phyloP scores from a whole-genome alignment of 2,888 invertebrate genomes.

The Caenorhabditis parvicauda region DNA sequence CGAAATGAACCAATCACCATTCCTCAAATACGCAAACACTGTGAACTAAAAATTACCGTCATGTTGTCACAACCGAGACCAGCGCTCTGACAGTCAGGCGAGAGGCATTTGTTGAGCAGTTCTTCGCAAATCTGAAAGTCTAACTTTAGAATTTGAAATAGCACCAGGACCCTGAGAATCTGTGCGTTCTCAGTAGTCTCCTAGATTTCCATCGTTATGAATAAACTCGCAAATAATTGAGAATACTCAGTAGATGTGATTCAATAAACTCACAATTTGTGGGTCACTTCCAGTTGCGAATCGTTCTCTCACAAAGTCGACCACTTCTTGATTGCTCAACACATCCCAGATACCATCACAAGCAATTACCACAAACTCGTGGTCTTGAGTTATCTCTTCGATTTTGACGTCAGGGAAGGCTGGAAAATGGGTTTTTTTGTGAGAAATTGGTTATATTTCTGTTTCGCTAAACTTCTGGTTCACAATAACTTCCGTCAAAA shows the following conservation, averaged over 20 bases:
- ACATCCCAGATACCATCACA: slow-evolving; percentile 99
- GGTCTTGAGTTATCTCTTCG: slow-evolving; percentile 78
- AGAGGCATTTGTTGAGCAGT: slow-evolving; percentile 87
- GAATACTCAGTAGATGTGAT: background rate
- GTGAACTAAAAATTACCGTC: slow-evolving; percentile 71
- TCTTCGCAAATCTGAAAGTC: slow-evolving; percentile 80
- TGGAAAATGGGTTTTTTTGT: too few species aligned
- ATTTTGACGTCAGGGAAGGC: slow-evolving; percentile 89
- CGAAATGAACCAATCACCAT: too few species aligned
- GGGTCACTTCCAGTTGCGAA: slow-evolving; percentile 82
- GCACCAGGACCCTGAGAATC: background rate
- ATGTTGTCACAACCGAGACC: slow-evolving; percentile 96
- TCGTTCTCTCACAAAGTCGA: slow-evolving; percentile 82
- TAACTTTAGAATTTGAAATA: background rate
- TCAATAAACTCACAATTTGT: slow-evolving; percentile 70
- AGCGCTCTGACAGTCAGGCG: slow-evolving; percentile 93
- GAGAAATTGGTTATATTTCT: too few species aligned
- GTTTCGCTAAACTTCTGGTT: too few species aligned
- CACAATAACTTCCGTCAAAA: too few species aligned
- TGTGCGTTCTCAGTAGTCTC: background rate
- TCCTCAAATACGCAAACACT: background rate
- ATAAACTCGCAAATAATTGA: slow-evolving; percentile 2
- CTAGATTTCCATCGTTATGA: background rate
- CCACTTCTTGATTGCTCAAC: slow-evolving; percentile 81
- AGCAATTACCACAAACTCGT: slow-evolving; percentile 93